These are phyloP conservation scores for Pachyramphus minor DNA, from an alignment of 2,113 vertebrate genomes.

Conservation along the genomic window DNA sequence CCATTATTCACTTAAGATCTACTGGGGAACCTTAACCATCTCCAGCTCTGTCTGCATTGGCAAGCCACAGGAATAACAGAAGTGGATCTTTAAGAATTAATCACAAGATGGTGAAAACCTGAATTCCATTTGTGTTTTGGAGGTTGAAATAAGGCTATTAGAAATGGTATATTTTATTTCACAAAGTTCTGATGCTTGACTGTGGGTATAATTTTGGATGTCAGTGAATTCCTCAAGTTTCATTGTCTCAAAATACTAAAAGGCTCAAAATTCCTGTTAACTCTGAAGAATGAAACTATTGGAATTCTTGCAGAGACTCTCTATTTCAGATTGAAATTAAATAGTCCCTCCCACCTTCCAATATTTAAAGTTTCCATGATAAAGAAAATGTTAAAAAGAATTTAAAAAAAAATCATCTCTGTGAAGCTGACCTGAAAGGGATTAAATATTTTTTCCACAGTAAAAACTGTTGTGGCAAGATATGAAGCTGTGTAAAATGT, in stretches of 20 bases:
- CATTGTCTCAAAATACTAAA: background rate
- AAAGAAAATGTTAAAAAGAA: background rate
- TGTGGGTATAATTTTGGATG: background rate
- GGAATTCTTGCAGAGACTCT: background rate
- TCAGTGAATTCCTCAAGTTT: background rate
- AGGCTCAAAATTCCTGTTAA: background rate
- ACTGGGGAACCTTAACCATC: background rate
- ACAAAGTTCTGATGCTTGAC: background rate
- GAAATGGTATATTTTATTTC: background rate
- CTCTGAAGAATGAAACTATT: background rate
- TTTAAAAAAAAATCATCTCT: background rate
- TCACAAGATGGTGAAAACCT: background rate
- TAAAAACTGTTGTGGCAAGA: background rate
- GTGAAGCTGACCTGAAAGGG: background rate
- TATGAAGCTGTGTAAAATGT: background rate
- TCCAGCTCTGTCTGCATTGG: background rate
- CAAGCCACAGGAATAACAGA: background rate
- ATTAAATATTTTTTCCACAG: background rate
- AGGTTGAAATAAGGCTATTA: background rate
- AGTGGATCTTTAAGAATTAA: background rate
- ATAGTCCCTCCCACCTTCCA: background rate
- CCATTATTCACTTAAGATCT: background rate
- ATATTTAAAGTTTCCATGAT: background rate
- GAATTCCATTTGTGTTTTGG: background rate
- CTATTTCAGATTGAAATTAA: background rate